Evolutionary conservation across 2,113 vertebrate genomes (phyloP).

Genomic region (Solenodon paradoxus): DNA sequence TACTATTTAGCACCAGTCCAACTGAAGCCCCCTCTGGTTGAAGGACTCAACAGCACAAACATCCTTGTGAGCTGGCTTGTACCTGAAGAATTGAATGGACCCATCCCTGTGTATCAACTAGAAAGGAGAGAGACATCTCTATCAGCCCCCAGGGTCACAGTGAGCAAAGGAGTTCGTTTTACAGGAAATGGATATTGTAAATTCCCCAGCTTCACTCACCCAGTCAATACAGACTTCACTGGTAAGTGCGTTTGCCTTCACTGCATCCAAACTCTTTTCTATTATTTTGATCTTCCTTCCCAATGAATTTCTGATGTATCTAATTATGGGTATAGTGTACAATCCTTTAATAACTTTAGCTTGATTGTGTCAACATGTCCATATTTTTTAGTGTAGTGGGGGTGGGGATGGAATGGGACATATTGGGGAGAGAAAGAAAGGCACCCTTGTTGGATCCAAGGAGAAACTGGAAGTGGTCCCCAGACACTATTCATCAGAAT

Average conservation of each 20-base stretch:
- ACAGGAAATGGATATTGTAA: constrained; percentile 88
- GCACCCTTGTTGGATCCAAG: neutral
- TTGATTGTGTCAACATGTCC: neutral
- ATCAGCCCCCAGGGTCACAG: constrained; percentile 76
- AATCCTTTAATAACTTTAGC: neutral
- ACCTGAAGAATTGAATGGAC: constrained; percentile 89
- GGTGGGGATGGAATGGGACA: accelerated
- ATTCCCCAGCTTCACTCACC: constrained; percentile 87
- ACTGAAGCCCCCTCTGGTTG: constrained; percentile 81
- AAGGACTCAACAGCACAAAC: constrained; percentile 85
- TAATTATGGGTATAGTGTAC: neutral
- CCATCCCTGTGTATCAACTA: constrained; percentile 89
- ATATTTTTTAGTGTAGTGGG: neutral
- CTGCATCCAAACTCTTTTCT: neutral
- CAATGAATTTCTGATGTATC: neutral
- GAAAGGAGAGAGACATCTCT: constrained; percentile 90
- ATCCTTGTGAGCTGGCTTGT: constrained; percentile 86
- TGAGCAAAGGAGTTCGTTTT: constrained; percentile 88
- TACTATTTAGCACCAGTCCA: constrained; percentile 86
- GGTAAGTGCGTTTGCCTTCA: constrained; percentile 82
- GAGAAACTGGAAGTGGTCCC: neutral
- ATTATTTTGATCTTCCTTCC: neutral
- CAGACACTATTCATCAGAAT: accelerated
- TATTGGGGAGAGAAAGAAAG: neutral
- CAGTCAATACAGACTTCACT: constrained; percentile 89